Evolutionary conservation across 37 sponge, comb jelly and placozoan species (phyloP).

Genomic region (Cliona cf. orientalis): DNA sequence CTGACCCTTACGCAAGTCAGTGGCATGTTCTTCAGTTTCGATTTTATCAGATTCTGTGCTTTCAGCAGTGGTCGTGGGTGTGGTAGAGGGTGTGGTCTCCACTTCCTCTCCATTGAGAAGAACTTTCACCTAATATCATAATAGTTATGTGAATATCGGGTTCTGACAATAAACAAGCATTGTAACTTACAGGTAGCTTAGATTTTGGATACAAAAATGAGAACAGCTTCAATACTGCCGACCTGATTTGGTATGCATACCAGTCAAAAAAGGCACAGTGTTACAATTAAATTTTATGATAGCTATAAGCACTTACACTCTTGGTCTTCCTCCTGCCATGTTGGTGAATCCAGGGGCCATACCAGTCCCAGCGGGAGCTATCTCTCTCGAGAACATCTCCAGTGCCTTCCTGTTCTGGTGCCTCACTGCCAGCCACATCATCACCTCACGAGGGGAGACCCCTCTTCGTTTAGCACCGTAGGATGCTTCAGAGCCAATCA

Average conservation of each 20-base stretch:
- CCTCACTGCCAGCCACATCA: conserved; percentile 83
- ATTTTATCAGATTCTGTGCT: not conserved
- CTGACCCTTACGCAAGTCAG: no score
- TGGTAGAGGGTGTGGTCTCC: not conserved
- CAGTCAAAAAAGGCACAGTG: not conserved
- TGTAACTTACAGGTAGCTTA: conserved; percentile 59
- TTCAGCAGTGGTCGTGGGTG: not conserved
- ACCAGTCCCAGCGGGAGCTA: conserved; percentile 97
- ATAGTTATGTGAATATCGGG: not conserved
- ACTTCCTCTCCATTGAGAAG: conserved; percentile 49
- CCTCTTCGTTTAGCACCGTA: conserved; percentile 48
- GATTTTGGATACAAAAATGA: conserved; percentile 89
- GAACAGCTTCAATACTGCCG: conserved; percentile 86
- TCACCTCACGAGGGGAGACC: conserved; percentile 61
- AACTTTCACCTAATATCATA: conserved; percentile 8
- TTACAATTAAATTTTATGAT: not conserved
- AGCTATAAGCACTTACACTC: conserved; percentile 54
- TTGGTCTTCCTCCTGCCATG: conserved; percentile 95
- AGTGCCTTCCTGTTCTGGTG: conserved; percentile 88
- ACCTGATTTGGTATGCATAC: conserved; percentile 40
- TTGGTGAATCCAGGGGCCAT: conserved; percentile 67
- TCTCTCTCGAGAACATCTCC: conserved; percentile 79
- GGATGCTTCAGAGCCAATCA: conserved; percentile 61
- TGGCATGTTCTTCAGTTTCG: not conserved
- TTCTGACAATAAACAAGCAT: not conserved